Base-by-base conservation (phyloP, 37 sponge, comb jelly and placozoan genomes). In the Mnemiopsis leidyi region DNA sequence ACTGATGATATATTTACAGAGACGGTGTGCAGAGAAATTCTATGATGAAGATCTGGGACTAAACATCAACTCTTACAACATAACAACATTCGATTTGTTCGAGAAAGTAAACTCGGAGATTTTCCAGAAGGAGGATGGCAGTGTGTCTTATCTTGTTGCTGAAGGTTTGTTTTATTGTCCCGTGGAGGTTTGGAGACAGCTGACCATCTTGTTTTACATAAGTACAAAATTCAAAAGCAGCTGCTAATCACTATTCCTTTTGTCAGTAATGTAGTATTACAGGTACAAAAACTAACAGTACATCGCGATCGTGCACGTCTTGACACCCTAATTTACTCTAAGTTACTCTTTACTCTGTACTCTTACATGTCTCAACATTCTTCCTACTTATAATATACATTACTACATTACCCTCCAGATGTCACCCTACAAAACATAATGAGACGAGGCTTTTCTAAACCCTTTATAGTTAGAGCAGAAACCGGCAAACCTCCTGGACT, bases 1-100 rank as follows among this genome's bases (percentile, higher is more conserved):
- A 48, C 61, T 48, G 13, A 18, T 5, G 5, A 48, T 48, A 48
- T 71, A 2, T 32, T 77, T 7, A 21, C 61, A 85, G 90, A 1
- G 90, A 28, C 90, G 61, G 1, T 85, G 90, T 85, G 90, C 90
- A 0, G 61, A 40, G 61, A 85, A 85, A 61, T 85, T 85, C 23
- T 85, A 40, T 28, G 61, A 85, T 21, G 90, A 85, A 38, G 90
- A 85, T 33, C 24, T 85, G 0, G 90, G 90, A n/a, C 26, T 85
- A 33, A 85, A 40, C 61, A 40, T 85, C n/a, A 85, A 85, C 90
- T 24, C 90, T 9, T 61, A 85, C 29, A 40, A 38, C 24, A 85
- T 85, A 2, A 85, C 90, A n/a, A 85, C 90, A 38, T 85, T 85
- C 23, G 90, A 85, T 33, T 85, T 85, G 90, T 40, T 38, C 26